phyloP scores from a whole-genome alignment of 2,888 invertebrate genomes.

The Yponomeuta malinellus region DNA sequence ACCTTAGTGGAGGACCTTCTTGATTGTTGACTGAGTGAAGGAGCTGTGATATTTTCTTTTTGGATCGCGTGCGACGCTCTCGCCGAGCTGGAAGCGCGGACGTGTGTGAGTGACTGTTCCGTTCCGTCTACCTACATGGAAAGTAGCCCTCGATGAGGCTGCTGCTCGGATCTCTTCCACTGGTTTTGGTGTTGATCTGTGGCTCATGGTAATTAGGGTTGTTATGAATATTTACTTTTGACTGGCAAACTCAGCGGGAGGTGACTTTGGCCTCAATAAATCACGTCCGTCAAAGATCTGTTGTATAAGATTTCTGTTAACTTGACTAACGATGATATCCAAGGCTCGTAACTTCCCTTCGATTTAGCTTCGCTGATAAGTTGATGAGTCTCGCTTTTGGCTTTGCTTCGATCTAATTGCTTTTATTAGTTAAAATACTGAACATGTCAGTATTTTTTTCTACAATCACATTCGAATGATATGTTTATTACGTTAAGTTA shows the following conservation, averaged over 20 bases:
- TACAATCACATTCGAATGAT: neutral
- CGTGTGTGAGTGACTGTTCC: slow-evolving; percentile 71
- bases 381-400: slow-evolving; percentile 2
- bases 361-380: neutral
- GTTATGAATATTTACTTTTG: slow-evolving; percentile 32
- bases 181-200: slow-evolving; percentile 55
- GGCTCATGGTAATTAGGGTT: slow-evolving; percentile 59
- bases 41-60: slow-evolving; percentile 71
- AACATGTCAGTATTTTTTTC: neutral
- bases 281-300: slow-evolving; percentile 44
- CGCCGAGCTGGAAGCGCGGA: slow-evolving; percentile 51
- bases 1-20: slow-evolving; percentile 45
- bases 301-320: slow-evolving; percentile 27
- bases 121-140: slow-evolving; percentile 62
- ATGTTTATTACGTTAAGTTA: neutral
- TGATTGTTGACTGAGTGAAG: slow-evolving; percentile 58
- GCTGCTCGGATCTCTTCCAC: slow-evolving; percentile 43
- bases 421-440: neutral
- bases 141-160: slow-evolving; percentile 61
- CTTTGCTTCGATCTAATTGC: slow-evolving; percentile 4
- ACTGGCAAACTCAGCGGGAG: slow-evolving; percentile 45
- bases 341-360: neutral
- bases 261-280: slow-evolving; percentile 63
- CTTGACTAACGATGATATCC: slow-evolving; percentile 3
- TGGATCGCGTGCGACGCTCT: slow-evolving; percentile 69